Evolutionary conservation across 2,888 invertebrate species (phyloP).

Genomic region (Cremastinae sp.): DNA sequence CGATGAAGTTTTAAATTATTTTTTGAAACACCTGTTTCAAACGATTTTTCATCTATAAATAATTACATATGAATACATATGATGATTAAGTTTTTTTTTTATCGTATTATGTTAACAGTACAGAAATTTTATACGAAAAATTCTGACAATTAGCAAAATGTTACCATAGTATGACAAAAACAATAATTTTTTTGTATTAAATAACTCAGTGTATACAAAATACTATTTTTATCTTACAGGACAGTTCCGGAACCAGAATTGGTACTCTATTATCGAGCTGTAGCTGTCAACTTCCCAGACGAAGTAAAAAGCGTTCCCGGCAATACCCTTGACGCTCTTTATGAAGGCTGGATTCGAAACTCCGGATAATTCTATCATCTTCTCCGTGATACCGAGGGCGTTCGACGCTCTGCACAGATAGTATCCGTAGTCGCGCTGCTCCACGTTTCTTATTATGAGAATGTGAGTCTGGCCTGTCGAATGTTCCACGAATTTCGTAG

Average conservation of each 20-base stretch:
- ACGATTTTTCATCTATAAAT: no score
- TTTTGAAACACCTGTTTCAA: no score
- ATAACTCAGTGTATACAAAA: no score
- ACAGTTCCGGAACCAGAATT: constrained; percentile 80
- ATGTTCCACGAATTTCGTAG: constrained; percentile 80
- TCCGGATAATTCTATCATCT: constrained; percentile 88
- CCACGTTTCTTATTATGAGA: constrained; percentile 86
- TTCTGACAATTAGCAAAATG: no score
- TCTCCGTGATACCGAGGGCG: constrained; percentile 86
- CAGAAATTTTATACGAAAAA: no score
- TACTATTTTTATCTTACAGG: constrained; percentile 76
- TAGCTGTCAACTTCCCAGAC: constrained; percentile 94
- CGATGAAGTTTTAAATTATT: neutral
- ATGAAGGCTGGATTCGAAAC: constrained; percentile 87
- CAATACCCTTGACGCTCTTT: constrained; percentile 81
- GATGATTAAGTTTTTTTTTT: no score
- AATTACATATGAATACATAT: no score
- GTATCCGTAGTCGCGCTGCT: constrained; percentile 87
- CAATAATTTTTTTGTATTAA: no score
- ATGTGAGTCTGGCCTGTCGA: constrained; percentile 83
- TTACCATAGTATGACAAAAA: no score
- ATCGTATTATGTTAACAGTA: no score
- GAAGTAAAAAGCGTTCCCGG: constrained; percentile 85
- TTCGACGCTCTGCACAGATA: constrained; percentile 91
- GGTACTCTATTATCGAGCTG: constrained; percentile 88